A percentile compares a stretch with the other conserved stretches of the same genome.
Conservation (phyloP, 2,888 invertebrate species). For the Scrobipalpa atriplicella region DNA sequence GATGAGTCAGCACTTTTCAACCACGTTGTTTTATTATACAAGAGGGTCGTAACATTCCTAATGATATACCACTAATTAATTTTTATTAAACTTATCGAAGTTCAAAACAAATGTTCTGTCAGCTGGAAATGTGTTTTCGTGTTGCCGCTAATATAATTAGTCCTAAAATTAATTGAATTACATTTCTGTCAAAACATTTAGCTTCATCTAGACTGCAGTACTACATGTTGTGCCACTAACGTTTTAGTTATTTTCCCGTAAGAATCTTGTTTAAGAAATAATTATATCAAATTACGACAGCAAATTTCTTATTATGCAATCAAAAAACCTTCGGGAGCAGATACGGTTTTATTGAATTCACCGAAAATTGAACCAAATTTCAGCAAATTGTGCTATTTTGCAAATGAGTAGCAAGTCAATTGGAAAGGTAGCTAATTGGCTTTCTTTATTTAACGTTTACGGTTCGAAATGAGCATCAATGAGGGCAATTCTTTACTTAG, state of each 20-base stretch:
- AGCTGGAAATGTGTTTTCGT: background rate
- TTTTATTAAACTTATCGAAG: constrained; percentile 8
- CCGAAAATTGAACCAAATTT: background rate
- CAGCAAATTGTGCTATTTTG: background rate
- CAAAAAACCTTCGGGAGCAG: background rate
- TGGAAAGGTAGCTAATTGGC: constrained; percentile 26
- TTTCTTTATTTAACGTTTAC: constrained; percentile 25
- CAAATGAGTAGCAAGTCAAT: constrained; percentile 12
- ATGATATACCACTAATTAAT: constrained; percentile 28
- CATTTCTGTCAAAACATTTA: background rate
- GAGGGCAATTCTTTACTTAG: constrained; percentile 27
- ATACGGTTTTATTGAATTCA: background rate
- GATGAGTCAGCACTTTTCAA: constrained; percentile 69
- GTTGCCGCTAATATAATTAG: background rate
- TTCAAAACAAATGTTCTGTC: background rate
- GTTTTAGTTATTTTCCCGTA: too few species aligned
- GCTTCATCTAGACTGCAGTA: too few species aligned
- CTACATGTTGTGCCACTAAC: too few species aligned
- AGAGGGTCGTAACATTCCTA: constrained; percentile 38
- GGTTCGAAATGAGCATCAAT: constrained; percentile 21
- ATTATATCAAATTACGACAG: too few species aligned
- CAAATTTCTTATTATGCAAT: background rate
- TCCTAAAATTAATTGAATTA: background rate
- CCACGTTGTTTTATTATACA: constrained; percentile 55
- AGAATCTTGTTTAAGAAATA: too few species aligned